Percentiles rank a stretch among this genome's conserved stretches.
These are phyloP conservation scores for Dryococelus australis DNA, from an alignment of 2,888 invertebrate genomes.

Conservation along the genomic window DNA sequence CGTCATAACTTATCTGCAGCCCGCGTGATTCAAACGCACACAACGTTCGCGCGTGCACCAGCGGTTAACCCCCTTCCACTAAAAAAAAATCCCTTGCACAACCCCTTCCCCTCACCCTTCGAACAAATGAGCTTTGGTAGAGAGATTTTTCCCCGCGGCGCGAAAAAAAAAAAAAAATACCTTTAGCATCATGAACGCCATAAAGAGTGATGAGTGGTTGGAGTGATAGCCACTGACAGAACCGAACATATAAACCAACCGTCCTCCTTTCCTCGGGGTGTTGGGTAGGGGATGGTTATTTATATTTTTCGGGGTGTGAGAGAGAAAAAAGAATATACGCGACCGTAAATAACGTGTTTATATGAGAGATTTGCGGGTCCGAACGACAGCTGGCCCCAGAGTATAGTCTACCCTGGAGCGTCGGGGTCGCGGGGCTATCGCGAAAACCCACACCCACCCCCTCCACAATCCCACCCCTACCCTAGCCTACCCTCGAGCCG, in stretches of 20 bases:
- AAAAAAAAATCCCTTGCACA: too few species aligned
- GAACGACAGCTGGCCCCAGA: slow-evolving; percentile 18
- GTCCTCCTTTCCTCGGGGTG: not conserved
- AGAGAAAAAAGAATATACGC: not conserved
- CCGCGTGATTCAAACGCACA: not conserved
- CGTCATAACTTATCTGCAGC: not conserved
- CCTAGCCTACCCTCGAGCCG: not conserved
- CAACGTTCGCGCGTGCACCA: not conserved
- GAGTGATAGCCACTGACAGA: slow-evolving; percentile 21
- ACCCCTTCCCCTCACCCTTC: not conserved
- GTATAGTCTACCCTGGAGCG: not conserved
- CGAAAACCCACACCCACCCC: not conserved
- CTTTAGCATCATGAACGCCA: not conserved
- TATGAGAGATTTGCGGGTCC: slow-evolving; percentile 24
- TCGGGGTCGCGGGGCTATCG: not conserved
- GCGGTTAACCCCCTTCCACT: not conserved
- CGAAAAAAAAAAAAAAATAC: not conserved
- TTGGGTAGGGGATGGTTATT: not conserved
- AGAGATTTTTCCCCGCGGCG: not conserved
- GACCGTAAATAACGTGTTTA: slow-evolving; percentile 28
- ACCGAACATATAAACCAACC: slow-evolving; percentile 5
- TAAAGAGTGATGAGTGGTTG: slow-evolving; percentile 28
- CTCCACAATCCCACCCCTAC: not conserved
- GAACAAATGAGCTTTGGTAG: not conserved
- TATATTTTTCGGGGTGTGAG: not conserved